Conservation (phyloP, 2,888 invertebrate species). For the Amaurobius ferox region DNA sequence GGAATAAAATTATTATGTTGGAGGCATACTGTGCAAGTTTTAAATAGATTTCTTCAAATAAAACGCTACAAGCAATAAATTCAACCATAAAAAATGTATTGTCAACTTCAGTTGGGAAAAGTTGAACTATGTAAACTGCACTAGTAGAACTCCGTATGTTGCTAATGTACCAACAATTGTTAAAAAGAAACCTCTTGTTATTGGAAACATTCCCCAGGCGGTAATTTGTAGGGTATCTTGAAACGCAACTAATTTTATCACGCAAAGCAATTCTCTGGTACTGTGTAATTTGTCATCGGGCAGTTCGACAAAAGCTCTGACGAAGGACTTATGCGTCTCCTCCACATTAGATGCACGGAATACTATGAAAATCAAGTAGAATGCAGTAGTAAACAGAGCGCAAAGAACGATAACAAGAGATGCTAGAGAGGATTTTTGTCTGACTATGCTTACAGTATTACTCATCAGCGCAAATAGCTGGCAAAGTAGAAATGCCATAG, state of each 20-base stretch:
- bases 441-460: constrained; percentile 40
- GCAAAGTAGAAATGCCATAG: constrained; percentile 42
- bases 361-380: constrained; percentile 44
- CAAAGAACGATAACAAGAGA: constrained; percentile 39
- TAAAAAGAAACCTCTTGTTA: constrained; percentile 49
- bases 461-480: constrained; percentile 57
- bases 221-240: constrained; percentile 36
- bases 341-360: constrained; percentile 46
- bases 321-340: constrained; percentile 33
- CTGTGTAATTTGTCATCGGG: constrained; percentile 31
- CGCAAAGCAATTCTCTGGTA: constrained; percentile 31
- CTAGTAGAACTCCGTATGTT: constrained; percentile 55
- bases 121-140: constrained; percentile 41
- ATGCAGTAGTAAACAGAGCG: constrained; percentile 44
- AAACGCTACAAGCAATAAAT: too few species aligned
- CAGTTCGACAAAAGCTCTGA: constrained; percentile 23
- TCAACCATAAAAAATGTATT: too few species aligned
- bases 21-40: too few species aligned
- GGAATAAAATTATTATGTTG: too few species aligned
- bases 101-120: too few species aligned
- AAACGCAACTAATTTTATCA: constrained; percentile 46
- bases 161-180: constrained; percentile 58
- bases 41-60: too few species aligned
- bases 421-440: constrained; percentile 16
- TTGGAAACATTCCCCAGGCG: constrained; percentile 66